phyloP scores from a whole-genome alignment of 2,888 invertebrate species.

The Spodoptera littoralis region DNA sequence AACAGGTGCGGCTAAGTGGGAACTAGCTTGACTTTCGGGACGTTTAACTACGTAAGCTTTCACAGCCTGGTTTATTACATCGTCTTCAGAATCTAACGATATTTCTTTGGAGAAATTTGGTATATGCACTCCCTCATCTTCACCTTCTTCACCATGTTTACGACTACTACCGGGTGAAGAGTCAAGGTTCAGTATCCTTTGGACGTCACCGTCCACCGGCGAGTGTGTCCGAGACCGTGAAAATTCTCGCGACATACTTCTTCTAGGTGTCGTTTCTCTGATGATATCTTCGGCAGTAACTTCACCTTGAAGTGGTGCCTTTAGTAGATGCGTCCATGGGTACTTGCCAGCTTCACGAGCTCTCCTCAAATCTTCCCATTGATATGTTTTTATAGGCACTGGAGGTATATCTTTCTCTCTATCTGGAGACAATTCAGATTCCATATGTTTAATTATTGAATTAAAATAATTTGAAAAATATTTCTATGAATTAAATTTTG shows the following conservation, averaged over 20 bases:
- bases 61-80: conserved; percentile 69
- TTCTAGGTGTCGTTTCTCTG: conserved; percentile 81
- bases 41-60: conserved; percentile 70
- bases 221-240: conserved; percentile 84
- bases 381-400: conserved; percentile 93
- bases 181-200: conserved; percentile 83
- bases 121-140: conserved; percentile 82
- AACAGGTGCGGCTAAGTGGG: conserved; percentile 70
- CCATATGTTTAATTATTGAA: conserved; percentile 83
- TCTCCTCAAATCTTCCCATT: conserved; percentile 94
- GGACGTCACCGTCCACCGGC: conserved; percentile 75
- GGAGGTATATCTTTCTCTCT: conserved; percentile 88
- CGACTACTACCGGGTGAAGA: conserved; percentile 87
- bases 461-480: conserved; percentile 48
- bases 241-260: conserved; percentile 85
- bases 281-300: conserved; percentile 86
- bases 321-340: conserved; percentile 94
- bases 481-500: conserved; percentile 54
- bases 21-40: conserved; percentile 71
- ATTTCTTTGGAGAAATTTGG: conserved; percentile 86
- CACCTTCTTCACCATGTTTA: conserved; percentile 83
- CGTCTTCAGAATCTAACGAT: conserved; percentile 85
- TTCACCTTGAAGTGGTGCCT: conserved; percentile 88
- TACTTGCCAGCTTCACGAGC: conserved; percentile 92
- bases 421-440: conserved; percentile 88